A percentile compares a stretch with the other conserved stretches of the same genome.
phyloP scores from a whole-genome alignment of 2,888 invertebrate genomes.

The Theodoxus fluviatilis region DNA sequence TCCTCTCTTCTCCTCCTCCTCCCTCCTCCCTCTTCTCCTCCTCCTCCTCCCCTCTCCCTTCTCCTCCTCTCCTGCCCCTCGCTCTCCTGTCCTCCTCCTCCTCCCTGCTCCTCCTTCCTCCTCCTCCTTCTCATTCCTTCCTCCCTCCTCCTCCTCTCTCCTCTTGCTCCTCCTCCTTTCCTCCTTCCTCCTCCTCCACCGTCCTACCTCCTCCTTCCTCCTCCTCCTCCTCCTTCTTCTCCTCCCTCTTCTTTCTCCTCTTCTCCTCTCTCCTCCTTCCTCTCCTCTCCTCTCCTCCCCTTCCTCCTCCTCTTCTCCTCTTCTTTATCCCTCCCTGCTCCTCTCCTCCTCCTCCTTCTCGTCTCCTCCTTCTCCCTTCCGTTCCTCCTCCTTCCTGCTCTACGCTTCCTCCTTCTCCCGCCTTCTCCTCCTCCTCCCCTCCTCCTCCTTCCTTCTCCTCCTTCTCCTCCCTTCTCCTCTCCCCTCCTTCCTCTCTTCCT shows the following conservation, averaged over 20 bases:
- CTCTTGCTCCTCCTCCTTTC: too few relatives aligned
- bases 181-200: too few relatives aligned
- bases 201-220: not conserved
- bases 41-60: too few relatives aligned
- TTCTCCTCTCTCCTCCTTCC: not conserved
- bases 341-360: constrained; percentile 16
- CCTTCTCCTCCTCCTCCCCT: not conserved
- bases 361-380: constrained; percentile 3
- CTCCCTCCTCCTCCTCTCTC: too few relatives aligned
- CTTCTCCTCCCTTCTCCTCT: not conserved
- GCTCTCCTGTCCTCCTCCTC: too few relatives aligned
- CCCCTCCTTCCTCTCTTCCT: not conserved
- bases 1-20: too few relatives aligned
- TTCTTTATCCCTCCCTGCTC: not conserved
- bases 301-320: not conserved
- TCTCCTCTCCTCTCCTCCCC: not conserved
- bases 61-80: too few relatives aligned
- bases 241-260: not conserved
- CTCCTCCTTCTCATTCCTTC: too few relatives aligned
- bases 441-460: not conserved
- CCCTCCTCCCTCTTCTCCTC: too few relatives aligned
- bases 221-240: not conserved
- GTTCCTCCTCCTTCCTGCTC: not conserved
- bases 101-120: too few relatives aligned
- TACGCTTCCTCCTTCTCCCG: not conserved